A percentile compares a stretch with the other conserved stretches of the same genome.
Evolutionary conservation across 2,113 vertebrate species (phyloP).

Genomic region (Chroicocephalus ridibundus): DNA sequence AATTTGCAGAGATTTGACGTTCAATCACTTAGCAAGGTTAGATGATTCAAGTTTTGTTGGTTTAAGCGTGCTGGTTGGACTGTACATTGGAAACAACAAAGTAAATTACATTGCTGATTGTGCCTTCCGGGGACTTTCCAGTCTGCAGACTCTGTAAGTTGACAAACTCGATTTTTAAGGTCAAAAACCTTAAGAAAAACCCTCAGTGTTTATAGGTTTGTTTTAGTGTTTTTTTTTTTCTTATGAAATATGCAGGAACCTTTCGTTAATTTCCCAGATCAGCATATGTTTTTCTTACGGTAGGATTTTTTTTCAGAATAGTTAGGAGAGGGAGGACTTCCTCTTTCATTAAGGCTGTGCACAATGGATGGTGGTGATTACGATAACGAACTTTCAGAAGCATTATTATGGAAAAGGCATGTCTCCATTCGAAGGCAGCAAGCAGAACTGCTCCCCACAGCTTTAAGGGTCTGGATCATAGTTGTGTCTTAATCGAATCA

Average conservation of each 20-base stretch:
- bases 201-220: neutral
- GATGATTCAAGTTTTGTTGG: slow-evolving; percentile 93
- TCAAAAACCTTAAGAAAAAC: slow-evolving; percentile 30
- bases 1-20: slow-evolving; percentile 85
- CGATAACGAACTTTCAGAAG: neutral
- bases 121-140: slow-evolving; percentile 90
- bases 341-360: neutral
- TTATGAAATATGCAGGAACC: neutral
- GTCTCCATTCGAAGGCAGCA: neutral
- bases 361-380: neutral
- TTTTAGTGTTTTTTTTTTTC: slow-evolving; percentile 20
- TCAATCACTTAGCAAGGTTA: slow-evolving; percentile 88
- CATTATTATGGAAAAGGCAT: neutral
- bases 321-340: neutral
- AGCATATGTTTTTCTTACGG: neutral
- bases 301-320: neutral
- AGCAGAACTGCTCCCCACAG: neutral
- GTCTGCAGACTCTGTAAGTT: slow-evolving; percentile 90
- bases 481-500: neutral
- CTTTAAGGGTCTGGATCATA: neutral
- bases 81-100: slow-evolving; percentile 89
- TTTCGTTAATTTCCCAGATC: slow-evolving; percentile 41
- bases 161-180: slow-evolving; percentile 19
- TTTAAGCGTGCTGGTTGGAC: slow-evolving; percentile 84
- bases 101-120: slow-evolving; percentile 95